phyloP scores from a whole-genome alignment of 1,140 invertebrate species.

The Hydropsyche tenuis region DNA sequence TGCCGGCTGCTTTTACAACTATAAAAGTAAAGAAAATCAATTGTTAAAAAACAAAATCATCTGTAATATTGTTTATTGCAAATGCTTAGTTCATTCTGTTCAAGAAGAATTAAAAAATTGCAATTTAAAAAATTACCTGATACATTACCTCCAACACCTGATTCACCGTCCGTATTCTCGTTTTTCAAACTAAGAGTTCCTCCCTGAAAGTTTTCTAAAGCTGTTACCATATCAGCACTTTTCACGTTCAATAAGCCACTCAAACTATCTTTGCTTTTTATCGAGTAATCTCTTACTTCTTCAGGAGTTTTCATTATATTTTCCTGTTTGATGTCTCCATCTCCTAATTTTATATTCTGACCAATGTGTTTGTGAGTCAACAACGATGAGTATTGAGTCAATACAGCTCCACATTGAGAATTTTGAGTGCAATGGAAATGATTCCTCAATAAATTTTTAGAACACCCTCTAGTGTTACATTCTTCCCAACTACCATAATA shows the following conservation, averaged over 20 bases:
- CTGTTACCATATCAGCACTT: conserved; percentile 29
- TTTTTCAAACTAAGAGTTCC: conserved; percentile 60
- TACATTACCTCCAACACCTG: conserved; percentile 51
- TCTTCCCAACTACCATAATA: conserved; percentile 57
- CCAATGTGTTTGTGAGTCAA: conserved; percentile 58
- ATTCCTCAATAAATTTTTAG: conserved; percentile 57
- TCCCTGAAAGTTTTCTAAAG: conserved; percentile 54
- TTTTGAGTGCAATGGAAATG: conserved; percentile 62
- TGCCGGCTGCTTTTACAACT: conserved; percentile 92
- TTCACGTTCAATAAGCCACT: conserved; percentile 15
- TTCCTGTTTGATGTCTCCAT: conserved; percentile 54
- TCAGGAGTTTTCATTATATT: conserved; percentile 56
- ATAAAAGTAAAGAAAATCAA: conserved; percentile 57
- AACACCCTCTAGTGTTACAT: conserved; percentile 60
- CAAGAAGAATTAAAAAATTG: neutral
- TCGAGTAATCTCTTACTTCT: conserved; percentile 62
- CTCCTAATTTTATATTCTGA: conserved; percentile 15
- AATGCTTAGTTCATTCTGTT: too few species aligned
- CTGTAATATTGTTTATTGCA: too few species aligned
- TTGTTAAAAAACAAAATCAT: neutral
- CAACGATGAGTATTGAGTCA: conserved; percentile 60
- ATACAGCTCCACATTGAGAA: conserved; percentile 59
- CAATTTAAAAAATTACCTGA: conserved; percentile 55
- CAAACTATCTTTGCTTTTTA: conserved; percentile 56
- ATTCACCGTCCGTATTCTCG: conserved; percentile 50